These are phyloP conservation scores for Danio albolineatus DNA, from an alignment of 2,797 vertebrate species.

Conservation along the genomic window DNA sequence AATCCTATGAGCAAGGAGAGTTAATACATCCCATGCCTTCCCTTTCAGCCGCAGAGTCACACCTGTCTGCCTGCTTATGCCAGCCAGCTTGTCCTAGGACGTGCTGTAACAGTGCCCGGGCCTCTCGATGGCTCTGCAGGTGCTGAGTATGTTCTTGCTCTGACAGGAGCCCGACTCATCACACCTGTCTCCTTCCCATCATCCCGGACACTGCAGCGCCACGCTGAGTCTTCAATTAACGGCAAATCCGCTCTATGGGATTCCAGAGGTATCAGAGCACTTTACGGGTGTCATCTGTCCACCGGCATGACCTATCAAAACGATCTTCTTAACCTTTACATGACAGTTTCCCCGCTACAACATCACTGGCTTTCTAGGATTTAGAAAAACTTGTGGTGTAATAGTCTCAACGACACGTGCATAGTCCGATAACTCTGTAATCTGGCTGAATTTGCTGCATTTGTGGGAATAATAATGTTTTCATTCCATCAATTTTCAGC, in stretches of 20 bases:
- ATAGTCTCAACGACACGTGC: background rate
- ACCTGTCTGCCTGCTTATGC: conserved; percentile 30
- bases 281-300: conserved; percentile 36
- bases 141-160: conserved; percentile 49
- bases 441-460: conserved; percentile 32
- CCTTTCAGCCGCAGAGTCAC: conserved; percentile 25
- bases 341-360: conserved; percentile 4
- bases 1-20: conserved; percentile 51
- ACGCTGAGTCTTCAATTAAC: conserved; percentile 49
- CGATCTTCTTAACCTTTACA: conserved; percentile 26
- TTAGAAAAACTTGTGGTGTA: background rate
- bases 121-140: conserved; percentile 46
- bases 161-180: conserved; percentile 14
- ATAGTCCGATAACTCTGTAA: background rate
- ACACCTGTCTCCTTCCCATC: conserved; percentile 55
- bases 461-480: conserved; percentile 58
- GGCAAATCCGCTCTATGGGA: conserved; percentile 15
- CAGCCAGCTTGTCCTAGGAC: conserved; percentile 36
- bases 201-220: conserved; percentile 7
- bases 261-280: conserved; percentile 34
- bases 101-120: conserved; percentile 51
- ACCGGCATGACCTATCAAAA: conserved; percentile 39
- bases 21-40: conserved; percentile 39
- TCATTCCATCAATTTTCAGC: conserved; percentile 58
- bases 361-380: conserved; percentile 37